Conservation (phyloP, 2,888 invertebrate genomes). For the Hypsopygia costalis region DNA sequence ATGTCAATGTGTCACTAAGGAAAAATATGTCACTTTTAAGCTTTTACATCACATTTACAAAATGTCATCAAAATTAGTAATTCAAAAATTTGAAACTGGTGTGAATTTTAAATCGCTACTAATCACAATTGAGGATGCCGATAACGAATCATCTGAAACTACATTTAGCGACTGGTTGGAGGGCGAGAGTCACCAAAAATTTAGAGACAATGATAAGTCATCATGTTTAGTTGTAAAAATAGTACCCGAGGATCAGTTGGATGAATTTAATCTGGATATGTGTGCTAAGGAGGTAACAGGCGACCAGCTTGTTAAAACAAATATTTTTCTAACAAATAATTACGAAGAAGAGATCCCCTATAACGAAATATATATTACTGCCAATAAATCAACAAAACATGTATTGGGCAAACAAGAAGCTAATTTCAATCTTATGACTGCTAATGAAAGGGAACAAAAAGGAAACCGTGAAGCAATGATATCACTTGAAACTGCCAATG, state of each 20-base stretch:
- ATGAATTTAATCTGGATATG: slow-evolving; percentile 51
- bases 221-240: slow-evolving; percentile 65
- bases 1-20: too few relatives aligned
- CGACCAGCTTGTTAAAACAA: slow-evolving; percentile 16
- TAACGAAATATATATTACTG: slow-evolving; percentile 15
- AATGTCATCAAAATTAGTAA: slow-evolving; percentile 71
- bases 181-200: slow-evolving; percentile 40
- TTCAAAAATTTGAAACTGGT: slow-evolving; percentile 65
- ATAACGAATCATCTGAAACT: slow-evolving; percentile 31
- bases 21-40: too few relatives aligned
- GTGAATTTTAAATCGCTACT: slow-evolving; percentile 54
- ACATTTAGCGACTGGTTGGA: slow-evolving; percentile 60
- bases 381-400: slow-evolving; percentile 1
- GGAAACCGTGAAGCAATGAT: not conserved
- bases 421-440: not conserved
- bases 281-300: slow-evolving; percentile 48
- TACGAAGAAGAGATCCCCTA: slow-evolving; percentile 5
- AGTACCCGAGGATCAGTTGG: slow-evolving; percentile 45
- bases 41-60: slow-evolving; percentile 25
- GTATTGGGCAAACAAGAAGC: not conserved
- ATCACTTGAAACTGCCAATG: not conserved
- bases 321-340: not conserved
- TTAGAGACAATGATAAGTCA: slow-evolving; percentile 43
- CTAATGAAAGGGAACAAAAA: not conserved
- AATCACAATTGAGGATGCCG: slow-evolving; percentile 49